phyloP scores from a whole-genome alignment of 2,888 invertebrate species.

The Mongoloraphidia duomilia region DNA sequence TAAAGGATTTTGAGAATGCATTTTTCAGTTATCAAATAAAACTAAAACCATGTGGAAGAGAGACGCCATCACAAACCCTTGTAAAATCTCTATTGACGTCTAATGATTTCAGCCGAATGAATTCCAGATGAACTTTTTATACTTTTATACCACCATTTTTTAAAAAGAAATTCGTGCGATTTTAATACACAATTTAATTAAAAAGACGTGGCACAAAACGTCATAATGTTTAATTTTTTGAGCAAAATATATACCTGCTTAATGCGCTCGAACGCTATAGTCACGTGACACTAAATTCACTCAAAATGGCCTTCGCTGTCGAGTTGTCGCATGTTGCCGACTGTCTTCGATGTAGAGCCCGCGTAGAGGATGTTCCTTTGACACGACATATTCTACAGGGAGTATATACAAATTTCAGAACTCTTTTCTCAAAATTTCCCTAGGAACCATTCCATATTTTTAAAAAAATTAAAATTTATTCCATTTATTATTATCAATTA shows the following conservation, averaged over 20 bases:
- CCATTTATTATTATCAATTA: no score
- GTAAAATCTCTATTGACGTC: constrained; percentile 48
- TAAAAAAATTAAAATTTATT: no score
- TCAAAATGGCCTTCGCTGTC: constrained; percentile 10
- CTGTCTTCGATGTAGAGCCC: no score
- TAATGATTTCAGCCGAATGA: constrained; percentile 21
- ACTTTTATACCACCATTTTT: neutral
- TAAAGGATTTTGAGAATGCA: neutral
- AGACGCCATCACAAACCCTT: constrained; percentile 61
- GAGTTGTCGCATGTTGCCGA: no score
- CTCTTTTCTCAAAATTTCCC: no score
- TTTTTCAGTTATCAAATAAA: constrained; percentile 13
- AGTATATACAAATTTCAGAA: no score
- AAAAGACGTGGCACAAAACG: constrained; percentile 2
- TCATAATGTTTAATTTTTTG: neutral
- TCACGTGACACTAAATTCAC: constrained; percentile 11
- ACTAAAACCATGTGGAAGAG: constrained; percentile 44
- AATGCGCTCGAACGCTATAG: constrained; percentile 48
- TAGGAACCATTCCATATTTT: no score
- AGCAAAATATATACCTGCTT: constrained; percentile 43
- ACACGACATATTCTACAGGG: no score
- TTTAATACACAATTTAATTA: neutral
- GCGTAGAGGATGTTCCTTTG: no score
- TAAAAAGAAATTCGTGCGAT: neutral
- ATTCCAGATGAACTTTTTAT: constrained; percentile 26